These are phyloP conservation scores for Dioctria linearis DNA, from an alignment of 2,888 invertebrate species.

Conservation along the genomic window DNA sequence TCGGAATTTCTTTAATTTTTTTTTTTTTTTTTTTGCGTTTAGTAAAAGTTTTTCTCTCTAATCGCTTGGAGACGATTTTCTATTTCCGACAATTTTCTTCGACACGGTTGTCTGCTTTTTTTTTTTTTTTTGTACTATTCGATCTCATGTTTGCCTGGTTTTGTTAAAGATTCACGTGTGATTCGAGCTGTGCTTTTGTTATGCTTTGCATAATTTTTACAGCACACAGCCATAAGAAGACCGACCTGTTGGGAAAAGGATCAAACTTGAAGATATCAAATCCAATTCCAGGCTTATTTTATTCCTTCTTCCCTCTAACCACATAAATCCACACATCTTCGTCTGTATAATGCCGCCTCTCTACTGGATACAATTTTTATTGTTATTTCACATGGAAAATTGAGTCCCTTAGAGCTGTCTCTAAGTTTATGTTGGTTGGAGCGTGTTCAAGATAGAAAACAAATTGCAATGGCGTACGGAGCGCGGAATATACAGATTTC, in stretches of 20 bases:
- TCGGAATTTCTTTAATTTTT: constrained; percentile 15
- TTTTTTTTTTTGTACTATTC: too few relatives aligned
- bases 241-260: too few relatives aligned
- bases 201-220: too few relatives aligned
- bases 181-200: background rate
- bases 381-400: constrained; percentile 31
- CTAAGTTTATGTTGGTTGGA: constrained; percentile 31
- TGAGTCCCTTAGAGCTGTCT: constrained; percentile 26
- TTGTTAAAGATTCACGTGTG: background rate
- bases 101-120: background rate
- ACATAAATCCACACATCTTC: too few relatives aligned
- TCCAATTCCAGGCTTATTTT: too few relatives aligned
- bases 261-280: background rate
- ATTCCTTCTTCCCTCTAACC: too few relatives aligned
- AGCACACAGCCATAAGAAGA: too few relatives aligned
- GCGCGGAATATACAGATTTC: too few relatives aligned
- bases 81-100: constrained; percentile 26
- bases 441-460: constrained; percentile 11
- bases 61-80: constrained; percentile 35
- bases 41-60: constrained; percentile 1
- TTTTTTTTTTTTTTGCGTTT: background rate
- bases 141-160: background rate
- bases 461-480: background rate
- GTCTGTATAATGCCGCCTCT: background rate
- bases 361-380: constrained; percentile 11